Conservation (phyloP, 1,140 invertebrate species). For the Tribolium castaneum region DNA sequence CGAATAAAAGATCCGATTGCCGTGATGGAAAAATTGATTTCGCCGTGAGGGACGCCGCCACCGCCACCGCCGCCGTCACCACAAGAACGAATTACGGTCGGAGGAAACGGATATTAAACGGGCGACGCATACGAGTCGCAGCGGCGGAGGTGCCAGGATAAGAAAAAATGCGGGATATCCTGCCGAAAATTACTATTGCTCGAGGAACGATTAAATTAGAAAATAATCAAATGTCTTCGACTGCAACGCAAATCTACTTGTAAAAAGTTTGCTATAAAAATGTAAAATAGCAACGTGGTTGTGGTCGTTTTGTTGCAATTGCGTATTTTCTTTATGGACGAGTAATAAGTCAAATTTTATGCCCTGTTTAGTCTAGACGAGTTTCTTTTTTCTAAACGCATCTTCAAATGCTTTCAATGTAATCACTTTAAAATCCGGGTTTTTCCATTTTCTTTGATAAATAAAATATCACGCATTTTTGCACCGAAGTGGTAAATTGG, state of each 20-base stretch:
- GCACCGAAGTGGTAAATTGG: too few relatives aligned
- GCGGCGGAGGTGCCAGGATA: conserved; percentile 14
- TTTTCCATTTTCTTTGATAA: too few relatives aligned
- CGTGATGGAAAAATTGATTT: conserved; percentile 30
- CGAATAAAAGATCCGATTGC: conserved; percentile 30
- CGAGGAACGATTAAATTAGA: neutral
- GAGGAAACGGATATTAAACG: conserved; percentile 23
- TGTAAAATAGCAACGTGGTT: too few relatives aligned
- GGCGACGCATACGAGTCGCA: conserved; percentile 13
- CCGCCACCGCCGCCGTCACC: neutral
- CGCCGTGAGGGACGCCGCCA: conserved; percentile 11
- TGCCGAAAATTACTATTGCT: neutral
- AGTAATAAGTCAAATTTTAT: neutral
- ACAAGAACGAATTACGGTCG: conserved; percentile 18
- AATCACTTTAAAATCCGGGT: too few relatives aligned
- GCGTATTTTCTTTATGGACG: too few relatives aligned
- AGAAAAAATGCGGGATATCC: neutral
- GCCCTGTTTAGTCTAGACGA: neutral
- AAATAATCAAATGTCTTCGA: neutral
- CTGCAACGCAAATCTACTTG: too few relatives aligned
- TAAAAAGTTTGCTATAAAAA: too few relatives aligned
- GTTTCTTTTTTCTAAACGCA: neutral
- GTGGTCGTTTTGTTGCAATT: too few relatives aligned
- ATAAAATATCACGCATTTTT: too few relatives aligned
- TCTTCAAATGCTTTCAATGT: too few relatives aligned